Percentiles rank a stretch among this genome's conserved stretches.
These are phyloP conservation scores for Clupea harengus DNA, from an alignment of 2,113 vertebrate genomes.

Conservation along the genomic window DNA sequence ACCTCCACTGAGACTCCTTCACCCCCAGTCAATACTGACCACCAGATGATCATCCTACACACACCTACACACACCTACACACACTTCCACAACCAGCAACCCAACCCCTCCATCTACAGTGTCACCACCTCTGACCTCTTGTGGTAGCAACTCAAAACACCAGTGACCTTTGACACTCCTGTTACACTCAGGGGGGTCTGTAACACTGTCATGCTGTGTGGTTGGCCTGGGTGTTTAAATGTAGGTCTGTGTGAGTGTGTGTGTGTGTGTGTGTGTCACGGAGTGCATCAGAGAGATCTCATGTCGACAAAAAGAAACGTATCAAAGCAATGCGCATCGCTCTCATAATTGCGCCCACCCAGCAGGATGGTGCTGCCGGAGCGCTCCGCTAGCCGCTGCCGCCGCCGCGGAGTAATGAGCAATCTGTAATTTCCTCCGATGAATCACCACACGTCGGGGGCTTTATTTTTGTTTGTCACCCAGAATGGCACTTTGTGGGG, in stretches of 20 bases:
- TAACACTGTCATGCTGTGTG: not conserved
- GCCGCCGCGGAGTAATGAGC: not conserved
- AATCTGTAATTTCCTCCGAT: constrained; percentile 37
- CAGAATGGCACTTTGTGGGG: constrained; percentile 10
- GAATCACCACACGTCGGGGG: constrained; percentile 33
- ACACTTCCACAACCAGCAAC: not conserved
- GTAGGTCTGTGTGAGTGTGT: not conserved
- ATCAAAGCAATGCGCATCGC: not conserved
- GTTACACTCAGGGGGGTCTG: not conserved
- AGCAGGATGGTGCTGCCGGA: not conserved
- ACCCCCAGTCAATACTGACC: no score
- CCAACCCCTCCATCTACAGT: not conserved
- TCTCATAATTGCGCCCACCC: not conserved
- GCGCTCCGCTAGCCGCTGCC: not conserved
- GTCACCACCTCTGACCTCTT: not conserved
- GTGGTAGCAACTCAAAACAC: not conserved
- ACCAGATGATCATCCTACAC: not conserved
- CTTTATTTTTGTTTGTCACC: constrained; percentile 43
- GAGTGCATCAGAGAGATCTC: no score
- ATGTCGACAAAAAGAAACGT: not conserved
- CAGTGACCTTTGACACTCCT: not conserved
- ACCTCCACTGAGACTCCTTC: not conserved
- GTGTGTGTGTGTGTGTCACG: not conserved
- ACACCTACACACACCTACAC: no score
- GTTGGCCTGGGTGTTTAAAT: not conserved